Base-by-base conservation (phyloP, 2,797 vertebrate species). In the Coregonus ussuriensis region DNA sequence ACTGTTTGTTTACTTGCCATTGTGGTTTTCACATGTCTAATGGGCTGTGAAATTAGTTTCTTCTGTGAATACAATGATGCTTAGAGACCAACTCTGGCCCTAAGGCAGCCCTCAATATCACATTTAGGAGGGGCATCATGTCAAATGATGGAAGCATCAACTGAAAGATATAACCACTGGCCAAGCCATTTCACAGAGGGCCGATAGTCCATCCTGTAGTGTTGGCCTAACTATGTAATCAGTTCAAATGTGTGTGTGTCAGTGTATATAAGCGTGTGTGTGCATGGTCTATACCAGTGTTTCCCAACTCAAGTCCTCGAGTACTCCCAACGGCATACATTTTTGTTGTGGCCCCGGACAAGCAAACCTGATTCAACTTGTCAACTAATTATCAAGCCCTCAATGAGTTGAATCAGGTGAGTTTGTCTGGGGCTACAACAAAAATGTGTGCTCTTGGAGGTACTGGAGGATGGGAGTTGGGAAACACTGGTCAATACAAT, bases 21-120 rank as follows among this genome's bases (percentile, higher is more conserved):
- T 83, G 86, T 83, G 87, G 87, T 89, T 88, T 86, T 89, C 85
- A 88, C 81, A 84, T 78, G 82, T 88, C 74, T 90, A 92, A 91
- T 91, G 89, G 87, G 84, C 87, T 92, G 89, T 92, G 88, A 91
- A 93, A 94, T 93, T 51, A 89, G 84, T 82, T 87, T 88, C 84
- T 89, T 89, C 87, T 87, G 77, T 71, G n/a, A 53, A 59, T 80
- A 83, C 87, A 87, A 81, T 84, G 71, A 85, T 72, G 81, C 81
- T 79, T 76, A 41, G 77, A 67, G 78, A 84, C 82, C 82, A 82
- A 76, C 83, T 83, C 47, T 78, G 67, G 77, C 68, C 76, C 79
- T 59, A 81, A 14, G 76, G 77, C 31, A 81, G 9, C 69, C 75
- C 77, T 31, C 80, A 83, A 83, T 72, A 72, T 67, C 0, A 21